Conservation (phyloP, 1,140 invertebrate genomes). For the Patella vulgata region DNA sequence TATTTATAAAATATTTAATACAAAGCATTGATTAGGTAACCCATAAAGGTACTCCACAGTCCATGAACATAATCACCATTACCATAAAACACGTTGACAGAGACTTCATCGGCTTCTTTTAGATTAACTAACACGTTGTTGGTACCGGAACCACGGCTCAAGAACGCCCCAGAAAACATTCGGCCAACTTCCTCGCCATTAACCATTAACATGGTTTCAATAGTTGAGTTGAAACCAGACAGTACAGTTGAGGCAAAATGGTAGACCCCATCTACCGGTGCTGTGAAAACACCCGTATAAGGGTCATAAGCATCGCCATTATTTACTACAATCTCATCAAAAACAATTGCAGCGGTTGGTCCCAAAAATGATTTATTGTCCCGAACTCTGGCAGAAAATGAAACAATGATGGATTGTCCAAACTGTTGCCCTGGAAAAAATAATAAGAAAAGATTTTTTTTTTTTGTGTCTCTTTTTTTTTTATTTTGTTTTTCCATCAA, state of each 20-base stretch:
- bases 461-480: too few relatives aligned
- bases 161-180: constrained; percentile 25
- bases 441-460: too few relatives aligned
- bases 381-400: constrained; percentile 21
- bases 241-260: constrained; percentile 25
- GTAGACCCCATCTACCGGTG: constrained; percentile 25
- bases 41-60: constrained; percentile 29
- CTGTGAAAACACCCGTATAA: constrained; percentile 20
- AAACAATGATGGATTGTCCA: neutral
- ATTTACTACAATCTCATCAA: constrained; percentile 32
- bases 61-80: constrained; percentile 36
- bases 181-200: constrained; percentile 31
- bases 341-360: constrained; percentile 26
- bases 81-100: constrained; percentile 28
- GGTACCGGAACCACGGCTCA: constrained; percentile 28
- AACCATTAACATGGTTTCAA: constrained; percentile 29
- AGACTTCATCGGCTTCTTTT: constrained; percentile 23
- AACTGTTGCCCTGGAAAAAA: too few relatives aligned
- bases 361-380: constrained; percentile 19
- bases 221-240: constrained; percentile 34
- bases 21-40: constrained; percentile 5
- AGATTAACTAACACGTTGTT: constrained; percentile 25
- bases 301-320: constrained; percentile 34
- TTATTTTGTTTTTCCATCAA: too few relatives aligned
- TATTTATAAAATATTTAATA: too few relatives aligned